Evolutionary conservation across 2,888 invertebrate species (phyloP), one percentile per base, ranked within the genome.

Genomic region (Dryomyza anilis): DNA sequence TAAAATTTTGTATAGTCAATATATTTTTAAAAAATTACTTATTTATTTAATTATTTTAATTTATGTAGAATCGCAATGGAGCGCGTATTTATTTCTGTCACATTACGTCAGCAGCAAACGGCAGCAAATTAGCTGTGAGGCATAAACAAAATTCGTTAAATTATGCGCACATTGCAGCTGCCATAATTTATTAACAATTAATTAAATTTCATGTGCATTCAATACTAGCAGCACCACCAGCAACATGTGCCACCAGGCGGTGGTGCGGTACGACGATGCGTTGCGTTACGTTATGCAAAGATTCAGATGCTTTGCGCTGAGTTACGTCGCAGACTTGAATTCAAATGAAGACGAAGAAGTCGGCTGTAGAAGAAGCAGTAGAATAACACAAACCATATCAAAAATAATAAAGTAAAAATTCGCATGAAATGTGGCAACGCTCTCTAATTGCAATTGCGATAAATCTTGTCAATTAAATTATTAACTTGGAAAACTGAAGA

Each of bases 381-480:
- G 4, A 39, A 39, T n/a, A 39, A 39, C 39, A 39, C 12, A 3
- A 39, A 39, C 39, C 12, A 33, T 33, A 39, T 14, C 39, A 39
- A 39, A 39, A 46, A 16, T 21, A 19, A 2, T 29, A n/a, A 19
- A n/a, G n/a, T 14, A 19, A n/a, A 10, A 19, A 16, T 19, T 33
- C n/a, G 16, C 3, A 10, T 12, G n/a, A 16, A 29, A 52, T 36
- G 19, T 25, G 57, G 19, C 36, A 52, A 53, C 46, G 78, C 75
- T 75, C 77, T 74, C 78, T 82, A 81, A 81, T 82, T 81, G 82
- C 81, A 75, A 76, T 75, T 73, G 78, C 82, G 75, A 81, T 81
- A 81, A 81, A 81, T 81, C 82, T 82, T 81, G 81, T 79, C 81
- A 82, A 81, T 81, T 81, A 81, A 82, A 82, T 82, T 81, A 82